Base-by-base conservation (phyloP, 2,113 vertebrate genomes). In the Trachemys scripta region DNA sequence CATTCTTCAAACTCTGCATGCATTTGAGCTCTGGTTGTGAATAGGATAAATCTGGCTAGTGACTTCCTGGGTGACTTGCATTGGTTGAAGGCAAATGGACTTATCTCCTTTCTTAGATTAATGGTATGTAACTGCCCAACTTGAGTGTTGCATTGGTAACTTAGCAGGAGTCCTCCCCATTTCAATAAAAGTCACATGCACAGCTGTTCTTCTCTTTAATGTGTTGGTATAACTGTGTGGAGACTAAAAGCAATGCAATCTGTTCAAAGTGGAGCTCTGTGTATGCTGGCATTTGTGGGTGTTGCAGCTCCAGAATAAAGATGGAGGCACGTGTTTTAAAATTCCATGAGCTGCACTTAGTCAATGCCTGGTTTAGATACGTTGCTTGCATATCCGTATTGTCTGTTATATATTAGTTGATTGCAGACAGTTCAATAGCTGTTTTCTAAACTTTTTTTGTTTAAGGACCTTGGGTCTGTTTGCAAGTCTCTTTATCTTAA, bases 331-430 rank as follows among this genome's bases (percentile, higher is more conserved):
- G 0, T 14, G 42, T 47, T 45, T 76, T 5, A 11, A 51, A 2
- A 79, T 6, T 9, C 51, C 27, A 0, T 0, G 47, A 54, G 38
- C 49, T 9, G 1, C 2, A 0, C 0, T 13, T 2, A 0, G 13
- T 0, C 14, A n/a, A 1, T 10, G 13, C 49, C 49, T 38, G 0
- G 0, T 6, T 31, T 0, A 0, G 22, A 42, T 1, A 1, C 0
- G 2, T 3, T 22, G 20, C 35, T 12, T 38, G 13, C 31, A 11
- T 10, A 5, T 7, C 1, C 1, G 12, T 1, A 0, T 10, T 24
- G 47, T 65, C 24, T 10, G 8, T 20, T 38, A 2, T 12, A 29
- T 38, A 25, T 12, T 2, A 49, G 4, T 3, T 1, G 0, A 16
- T 27, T 7, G 2, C 69, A 16, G 10, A 11, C 6, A 31, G 49